Conservation (phyloP, 1,140 invertebrate genomes). For the Drosophila tsacasi region DNA sequence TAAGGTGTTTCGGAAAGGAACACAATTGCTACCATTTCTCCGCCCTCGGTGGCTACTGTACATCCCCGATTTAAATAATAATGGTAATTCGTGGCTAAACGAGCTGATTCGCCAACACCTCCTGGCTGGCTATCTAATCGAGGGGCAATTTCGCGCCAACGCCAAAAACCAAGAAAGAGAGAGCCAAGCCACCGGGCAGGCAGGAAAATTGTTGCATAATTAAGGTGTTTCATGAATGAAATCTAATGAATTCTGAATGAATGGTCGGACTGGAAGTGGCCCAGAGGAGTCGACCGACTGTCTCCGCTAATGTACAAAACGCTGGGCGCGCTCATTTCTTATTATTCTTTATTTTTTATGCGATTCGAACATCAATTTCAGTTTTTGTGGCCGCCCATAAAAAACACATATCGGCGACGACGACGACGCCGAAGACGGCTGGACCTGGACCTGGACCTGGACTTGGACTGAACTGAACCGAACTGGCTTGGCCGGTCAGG, state of each 20-base stretch:
- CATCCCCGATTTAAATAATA: slow-evolving; percentile 75
- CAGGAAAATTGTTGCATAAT: slow-evolving; percentile 72
- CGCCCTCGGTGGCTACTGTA: slow-evolving; percentile 36
- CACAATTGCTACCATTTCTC: slow-evolving; percentile 41
- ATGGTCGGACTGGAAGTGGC: slow-evolving; percentile 36
- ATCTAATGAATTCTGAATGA: slow-evolving; percentile 85
- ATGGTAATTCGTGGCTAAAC: slow-evolving; percentile 78
- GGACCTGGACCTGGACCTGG: slow-evolving; percentile 33
- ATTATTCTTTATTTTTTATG: slow-evolving; percentile 84
- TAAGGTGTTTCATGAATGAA: slow-evolving; percentile 84
- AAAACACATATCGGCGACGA: slow-evolving; percentile 76
- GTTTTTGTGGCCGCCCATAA: slow-evolving; percentile 83
- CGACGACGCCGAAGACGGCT: slow-evolving; percentile 42
- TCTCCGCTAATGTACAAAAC: slow-evolving; percentile 76
- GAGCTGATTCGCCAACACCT: slow-evolving; percentile 79
- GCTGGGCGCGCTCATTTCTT: slow-evolving; percentile 79
- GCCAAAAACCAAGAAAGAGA: slow-evolving; percentile 15
- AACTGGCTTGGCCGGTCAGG: slow-evolving; percentile 25
- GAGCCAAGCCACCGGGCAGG: slow-evolving; percentile 1
- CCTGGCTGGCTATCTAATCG: slow-evolving; percentile 78
- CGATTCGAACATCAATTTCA: slow-evolving; percentile 82
- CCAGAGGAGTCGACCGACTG: slow-evolving; percentile 14
- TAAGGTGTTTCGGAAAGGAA: slow-evolving; percentile 2
- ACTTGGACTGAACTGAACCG: slow-evolving; percentile 9
- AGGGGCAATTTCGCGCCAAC: slow-evolving; percentile 67